Evolutionary conservation across 2,888 invertebrate genomes (phyloP), one percentile per base, ranked within the genome.

Genomic region (Phlogophora meticulosa): DNA sequence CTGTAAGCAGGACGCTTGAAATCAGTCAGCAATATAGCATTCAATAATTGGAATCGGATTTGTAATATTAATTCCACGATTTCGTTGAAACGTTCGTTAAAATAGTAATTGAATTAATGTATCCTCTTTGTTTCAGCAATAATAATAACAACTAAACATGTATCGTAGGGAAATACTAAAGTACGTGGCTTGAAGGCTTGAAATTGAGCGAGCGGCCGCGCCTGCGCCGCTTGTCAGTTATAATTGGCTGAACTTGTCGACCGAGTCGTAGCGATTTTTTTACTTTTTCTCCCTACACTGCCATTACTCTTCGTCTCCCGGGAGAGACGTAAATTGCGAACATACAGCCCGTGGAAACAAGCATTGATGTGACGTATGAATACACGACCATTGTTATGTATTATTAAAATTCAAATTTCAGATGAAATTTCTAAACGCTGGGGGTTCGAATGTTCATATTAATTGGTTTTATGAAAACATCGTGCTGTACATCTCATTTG

Each of bases 241-340:
- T 96, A 95, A 96, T 95, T 96, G 95, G 95, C 93, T 94, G 94
- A 94, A 93, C 94, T 94, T 94, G 95, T 95, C 94, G 93, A 91
- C 87, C 88, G 89, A 90, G 87, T 92, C 91, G 90, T 91, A 85
- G 90, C 82, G 82, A 85, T 91, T 94, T 94, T 93, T 91, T 89
- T 88, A 86, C 87, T 87, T 88, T 90, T 92, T 90, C 88, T 90
- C 91, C 91, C 91, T 90, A 86, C 89, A 87, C 87, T 89, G 88
- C 89, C 93, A 95, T 95, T 93, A 94, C 92, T 95, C 95, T 95
- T 94, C 94, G 94, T 94, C 94, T 95, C 94, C 90, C 92, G 88
- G 81, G 95, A 92, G 94, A 90, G 91, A 94, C 93, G 92, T 95
- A 94, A 95, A 95, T 95, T 93, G 92, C 88, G 91, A 90, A 88